Conservation (phyloP, 2,888 invertebrate species). For the Papilio demoleus region DNA sequence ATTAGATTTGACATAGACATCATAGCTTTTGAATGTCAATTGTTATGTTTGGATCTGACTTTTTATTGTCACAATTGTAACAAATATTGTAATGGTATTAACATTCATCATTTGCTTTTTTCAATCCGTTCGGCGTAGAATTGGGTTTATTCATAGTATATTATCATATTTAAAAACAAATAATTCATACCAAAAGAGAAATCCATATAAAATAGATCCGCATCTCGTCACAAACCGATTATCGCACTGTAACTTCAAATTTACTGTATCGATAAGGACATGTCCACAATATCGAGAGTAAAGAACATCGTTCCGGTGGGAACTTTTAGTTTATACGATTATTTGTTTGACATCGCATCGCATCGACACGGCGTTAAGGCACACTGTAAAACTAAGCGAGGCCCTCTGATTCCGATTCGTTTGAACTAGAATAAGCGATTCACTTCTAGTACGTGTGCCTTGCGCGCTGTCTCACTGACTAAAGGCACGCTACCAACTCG, state of each 20-base stretch:
- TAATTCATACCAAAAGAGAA: slow-evolving; percentile 68
- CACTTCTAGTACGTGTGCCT: slow-evolving; percentile 80
- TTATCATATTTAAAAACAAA: neutral
- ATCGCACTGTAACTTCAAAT: slow-evolving; percentile 61
- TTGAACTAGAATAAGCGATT: slow-evolving; percentile 68
- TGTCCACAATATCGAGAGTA: slow-evolving; percentile 72
- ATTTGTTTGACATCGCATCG: slow-evolving; percentile 28
- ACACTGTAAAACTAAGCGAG: slow-evolving; percentile 77
- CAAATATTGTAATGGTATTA: neutral
- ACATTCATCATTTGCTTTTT: neutral
- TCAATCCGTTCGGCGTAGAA: neutral
- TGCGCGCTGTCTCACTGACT: slow-evolving; percentile 76
- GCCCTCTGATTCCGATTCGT: slow-evolving; percentile 65
- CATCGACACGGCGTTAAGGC: slow-evolving; percentile 50
- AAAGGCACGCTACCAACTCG: slow-evolving; percentile 58
- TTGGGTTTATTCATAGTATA: neutral
- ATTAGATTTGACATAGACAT: too few species aligned
- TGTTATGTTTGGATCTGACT: neutral
- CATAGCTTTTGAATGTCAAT: neutral
- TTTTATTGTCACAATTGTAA: neutral
- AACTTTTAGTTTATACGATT: slow-evolving; percentile 29
- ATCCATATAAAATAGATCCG: slow-evolving; percentile 72
- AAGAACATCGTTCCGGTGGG: slow-evolving; percentile 62
- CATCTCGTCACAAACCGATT: slow-evolving; percentile 70
- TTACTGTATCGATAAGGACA: slow-evolving; percentile 80